Evolutionary conservation across 2,888 invertebrate genomes (phyloP), one percentile per base, ranked within the genome.

Genomic region (Idaea straminata): DNA sequence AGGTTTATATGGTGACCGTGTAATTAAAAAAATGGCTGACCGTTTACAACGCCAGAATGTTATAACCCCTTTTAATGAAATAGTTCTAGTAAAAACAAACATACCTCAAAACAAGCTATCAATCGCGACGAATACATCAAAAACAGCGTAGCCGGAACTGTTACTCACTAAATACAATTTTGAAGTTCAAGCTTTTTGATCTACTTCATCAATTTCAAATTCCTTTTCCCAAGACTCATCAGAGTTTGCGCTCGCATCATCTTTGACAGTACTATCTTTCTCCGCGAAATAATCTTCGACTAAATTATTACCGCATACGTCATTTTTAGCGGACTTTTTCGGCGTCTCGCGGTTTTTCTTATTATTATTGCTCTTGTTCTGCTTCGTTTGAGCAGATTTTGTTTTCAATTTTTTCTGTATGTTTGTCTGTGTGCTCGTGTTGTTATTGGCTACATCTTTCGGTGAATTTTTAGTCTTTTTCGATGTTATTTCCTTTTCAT

Each of bases 201-300:
- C 83, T 2, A 83, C 83, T 47, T 91, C 91, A 7, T 93, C 92
- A 6, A 93, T 88, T 78, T 94, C 94, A 78, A 94, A 94, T 73
- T 94, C 94, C 71, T 94, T 94, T 74, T 94, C 94, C 94, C 94
- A 94, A 77, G 94, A 93, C 68, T 93, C 94, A 66, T 94, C 94
- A 0, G 94, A 94, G 72, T 93, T 93, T 0, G 93, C 90, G 71
- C 92, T 92, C 1, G 88, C 91, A 57, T 92, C 92, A 65, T 93
- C 92, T 66, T 88, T 89, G 0, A 85, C 84, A 65, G 88, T 89
- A 0, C 85, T 84, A 68, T 91, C 88, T 66, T 88, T 92, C 61
- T 89, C 91, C 5, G 84, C 93, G 69, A 93, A 94, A 81, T 94
- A 93, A 80, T 94, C 94, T 80, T 94, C 94, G 5, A 93, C 93